Conservation (phyloP, 1,140 invertebrate genomes). For the Ladona fulva region DNA sequence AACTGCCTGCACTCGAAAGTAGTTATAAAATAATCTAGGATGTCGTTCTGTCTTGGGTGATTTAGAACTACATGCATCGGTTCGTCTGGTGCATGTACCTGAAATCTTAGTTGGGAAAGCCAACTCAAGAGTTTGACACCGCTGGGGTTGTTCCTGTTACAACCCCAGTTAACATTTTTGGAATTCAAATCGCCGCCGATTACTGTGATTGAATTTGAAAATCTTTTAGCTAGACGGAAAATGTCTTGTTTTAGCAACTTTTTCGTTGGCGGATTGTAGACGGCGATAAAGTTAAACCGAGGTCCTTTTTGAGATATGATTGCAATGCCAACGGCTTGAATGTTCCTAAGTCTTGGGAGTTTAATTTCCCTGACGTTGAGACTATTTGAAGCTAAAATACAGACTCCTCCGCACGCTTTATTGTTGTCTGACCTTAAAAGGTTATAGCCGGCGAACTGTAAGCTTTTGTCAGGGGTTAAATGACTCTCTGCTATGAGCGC, state of each 20-base stretch:
- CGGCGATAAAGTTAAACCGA: background rate
- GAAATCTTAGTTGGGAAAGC: too few species aligned
- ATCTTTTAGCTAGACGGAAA: background rate
- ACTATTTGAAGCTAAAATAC: background rate
- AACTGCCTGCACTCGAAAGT: too few species aligned
- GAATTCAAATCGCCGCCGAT: background rate
- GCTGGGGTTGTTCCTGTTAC: background rate
- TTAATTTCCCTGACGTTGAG: background rate
- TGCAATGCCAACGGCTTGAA: background rate
- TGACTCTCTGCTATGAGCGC: background rate
- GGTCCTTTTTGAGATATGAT: background rate
- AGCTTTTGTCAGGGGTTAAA: background rate
- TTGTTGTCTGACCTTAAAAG: background rate
- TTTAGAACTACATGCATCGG: too few species aligned
- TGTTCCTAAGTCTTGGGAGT: background rate
- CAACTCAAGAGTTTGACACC: background rate
- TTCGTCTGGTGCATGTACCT: too few species aligned
- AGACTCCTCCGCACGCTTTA: background rate
- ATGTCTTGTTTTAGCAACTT: background rate
- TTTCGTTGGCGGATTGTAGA: background rate
- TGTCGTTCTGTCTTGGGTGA: too few species aligned
- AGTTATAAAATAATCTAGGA: too few species aligned
- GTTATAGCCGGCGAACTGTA: background rate
- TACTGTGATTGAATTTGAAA: too few species aligned
- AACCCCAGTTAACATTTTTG: background rate